Base-by-base conservation (phyloP, 2,113 vertebrate genomes). In the Hydropotes inermis region DNA sequence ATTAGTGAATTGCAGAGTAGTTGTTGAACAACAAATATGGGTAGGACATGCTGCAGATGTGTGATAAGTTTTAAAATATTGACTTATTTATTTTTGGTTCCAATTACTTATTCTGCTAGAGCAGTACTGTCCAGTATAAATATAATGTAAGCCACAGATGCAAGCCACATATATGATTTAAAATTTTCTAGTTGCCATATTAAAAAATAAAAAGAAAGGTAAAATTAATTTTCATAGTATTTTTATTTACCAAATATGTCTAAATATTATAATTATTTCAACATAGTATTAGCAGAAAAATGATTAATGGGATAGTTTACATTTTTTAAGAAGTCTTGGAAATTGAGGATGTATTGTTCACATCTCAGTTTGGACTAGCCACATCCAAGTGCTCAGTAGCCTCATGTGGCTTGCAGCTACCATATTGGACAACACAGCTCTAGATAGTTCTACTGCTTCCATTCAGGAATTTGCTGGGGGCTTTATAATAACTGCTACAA, bases 21-120 rank as follows among this genome's bases (percentile, higher is more conserved):
- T 82, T 76, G 23, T 76, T 87, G 67, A 96, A 85, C 2, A 54
- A 57, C 17, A 78, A 13, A 21, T 92, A 74, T 87, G 23, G 60
- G 27, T 36, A 94, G 17, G 50, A n/a, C 25, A 47, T 78, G 23
- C 52, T 61, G 25, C 15, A 81, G 19, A 79, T 87, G 13, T n/a
- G 45, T 67, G 55, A 86, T 60, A 74, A 91, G 14, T 58, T 96
- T 97, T 33, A 83, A 97, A 93, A 92, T 88, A 89, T 7, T 82
- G 64, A 78, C 45, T 76, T 91, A 83, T 79, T 96, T 97, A 89
- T 57, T 97, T 83, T 95, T 87, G 60, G 55, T 89, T 87, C 61
- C 25, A 36, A 79, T 89, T 96, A 89, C 23, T 94, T 95, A 54
- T 76, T 97, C 28, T 50, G 16, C 25, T 84, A 96, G 57, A 95